phyloP scores from a whole-genome alignment of 2,888 invertebrate genomes.

The Pocota personata region DNA sequence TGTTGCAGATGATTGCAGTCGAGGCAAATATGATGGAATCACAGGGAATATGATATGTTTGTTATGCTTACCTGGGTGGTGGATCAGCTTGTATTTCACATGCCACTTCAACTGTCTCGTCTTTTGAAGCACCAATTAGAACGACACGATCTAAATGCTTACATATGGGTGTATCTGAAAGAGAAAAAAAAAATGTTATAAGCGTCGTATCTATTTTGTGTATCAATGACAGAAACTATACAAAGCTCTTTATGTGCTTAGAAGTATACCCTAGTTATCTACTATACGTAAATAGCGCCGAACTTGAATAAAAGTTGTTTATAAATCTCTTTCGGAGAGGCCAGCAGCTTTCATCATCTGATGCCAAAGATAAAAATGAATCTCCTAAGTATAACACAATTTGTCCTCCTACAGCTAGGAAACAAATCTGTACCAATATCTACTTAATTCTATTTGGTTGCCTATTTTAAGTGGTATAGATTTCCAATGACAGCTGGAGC shows the following conservation, averaged over 20 bases:
- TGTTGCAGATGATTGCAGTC: constrained; percentile 17
- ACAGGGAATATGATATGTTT: neutral
- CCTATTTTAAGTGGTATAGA: neutral
- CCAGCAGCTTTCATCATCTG: too few species aligned
- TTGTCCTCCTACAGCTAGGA: too few species aligned
- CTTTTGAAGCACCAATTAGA: constrained; percentile 94
- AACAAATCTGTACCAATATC: too few species aligned
- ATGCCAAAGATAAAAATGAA: too few species aligned
- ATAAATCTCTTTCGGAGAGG: too few species aligned
- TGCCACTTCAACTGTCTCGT: constrained; percentile 92
- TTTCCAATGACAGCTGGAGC: neutral
- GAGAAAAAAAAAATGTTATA: neutral
- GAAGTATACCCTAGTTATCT: too few species aligned
- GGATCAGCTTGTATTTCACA: constrained; percentile 97
- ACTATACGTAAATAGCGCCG: too few species aligned
- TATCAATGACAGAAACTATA: too few species aligned
- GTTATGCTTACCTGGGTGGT: constrained; percentile 85
- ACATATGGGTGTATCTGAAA: constrained; percentile 92
- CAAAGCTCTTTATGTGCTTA: neutral
- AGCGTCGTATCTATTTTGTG: neutral
- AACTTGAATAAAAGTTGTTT: too few species aligned
- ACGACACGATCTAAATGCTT: constrained; percentile 88
- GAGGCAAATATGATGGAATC: neutral
- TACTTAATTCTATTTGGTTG: too few species aligned
- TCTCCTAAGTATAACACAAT: too few species aligned